A percentile compares a stretch with the other conserved stretches of the same genome.
Evolutionary conservation across 2,888 invertebrate species (phyloP).

Genomic region (Drosophila rellima): DNA sequence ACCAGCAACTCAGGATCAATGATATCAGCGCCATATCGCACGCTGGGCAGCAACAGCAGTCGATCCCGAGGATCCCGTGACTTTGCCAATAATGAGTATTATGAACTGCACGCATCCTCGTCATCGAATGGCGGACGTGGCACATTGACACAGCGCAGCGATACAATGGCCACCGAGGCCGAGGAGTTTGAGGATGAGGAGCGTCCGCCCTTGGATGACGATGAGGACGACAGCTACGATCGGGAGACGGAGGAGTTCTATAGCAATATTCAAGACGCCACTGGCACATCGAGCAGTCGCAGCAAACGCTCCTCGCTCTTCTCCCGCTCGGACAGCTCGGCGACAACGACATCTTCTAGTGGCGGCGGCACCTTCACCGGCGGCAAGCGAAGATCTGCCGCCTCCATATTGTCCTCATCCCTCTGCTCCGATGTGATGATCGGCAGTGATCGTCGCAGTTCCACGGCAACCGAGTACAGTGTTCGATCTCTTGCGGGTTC

Average conservation of each 20-base stretch:
- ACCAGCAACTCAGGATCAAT: conserved; percentile 65
- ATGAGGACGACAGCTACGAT: conserved; percentile 77
- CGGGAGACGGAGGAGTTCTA: conserved; percentile 85
- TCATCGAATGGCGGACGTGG: conserved; percentile 65
- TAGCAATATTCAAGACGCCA: conserved; percentile 84
- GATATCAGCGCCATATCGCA: conserved; percentile 64
- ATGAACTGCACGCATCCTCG: conserved; percentile 64
- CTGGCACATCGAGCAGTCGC: conserved; percentile 71
- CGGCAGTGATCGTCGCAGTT: conserved; percentile 84
- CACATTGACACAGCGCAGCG: conserved; percentile 60
- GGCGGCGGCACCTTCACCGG: conserved; percentile 84
- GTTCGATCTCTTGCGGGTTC: conserved; percentile 67
- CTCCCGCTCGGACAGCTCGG: conserved; percentile 85
- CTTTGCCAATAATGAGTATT: conserved; percentile 60
- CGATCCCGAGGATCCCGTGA: conserved; percentile 63
- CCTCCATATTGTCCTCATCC: conserved; percentile 85
- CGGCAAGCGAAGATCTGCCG: conserved; percentile 84
- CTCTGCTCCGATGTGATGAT: conserved; percentile 84
- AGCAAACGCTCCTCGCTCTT: conserved; percentile 85
- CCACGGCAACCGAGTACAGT: conserved; percentile 84
- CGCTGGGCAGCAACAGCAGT: conserved; percentile 44
- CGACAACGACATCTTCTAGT: conserved; percentile 85
- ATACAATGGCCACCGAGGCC: conserved; percentile 73
- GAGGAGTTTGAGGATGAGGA: conserved; percentile 75
- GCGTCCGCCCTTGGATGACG: conserved; percentile 66